phyloP scores from a whole-genome alignment of 2,113 vertebrate genomes.

The Pedionomus torquatus region DNA sequence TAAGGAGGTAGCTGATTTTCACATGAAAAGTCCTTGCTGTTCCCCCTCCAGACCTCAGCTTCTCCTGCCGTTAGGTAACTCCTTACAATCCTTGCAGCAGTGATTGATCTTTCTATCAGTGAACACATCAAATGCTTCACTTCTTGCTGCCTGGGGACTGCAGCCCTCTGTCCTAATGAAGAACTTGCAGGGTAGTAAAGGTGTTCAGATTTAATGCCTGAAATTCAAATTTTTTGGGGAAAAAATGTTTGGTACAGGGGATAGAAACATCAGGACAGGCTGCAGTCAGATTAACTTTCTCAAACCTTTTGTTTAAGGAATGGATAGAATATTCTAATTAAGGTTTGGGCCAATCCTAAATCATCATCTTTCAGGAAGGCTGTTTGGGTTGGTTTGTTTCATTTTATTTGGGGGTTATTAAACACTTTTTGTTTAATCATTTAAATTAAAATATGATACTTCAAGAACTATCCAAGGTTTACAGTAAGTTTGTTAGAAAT shows the following conservation, averaged over 20 bases:
- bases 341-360: neutral
- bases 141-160: neutral
- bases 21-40: neutral
- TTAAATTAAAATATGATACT: neutral
- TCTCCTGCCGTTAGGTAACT: neutral
- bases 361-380: neutral
- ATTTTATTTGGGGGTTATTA: neutral
- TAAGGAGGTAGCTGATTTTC: neutral
- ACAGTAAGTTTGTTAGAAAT: neutral
- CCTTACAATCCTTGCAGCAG: neutral
- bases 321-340: neutral
- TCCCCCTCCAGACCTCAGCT: neutral
- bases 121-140: neutral
- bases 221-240: neutral
- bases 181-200: neutral
- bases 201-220: neutral
- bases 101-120: slow-evolving; percentile 22
- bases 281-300: neutral
- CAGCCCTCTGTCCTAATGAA: neutral
- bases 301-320: neutral
- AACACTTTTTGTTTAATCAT: neutral
- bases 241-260: neutral
- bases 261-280: neutral
- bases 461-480: neutral
- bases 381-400: neutral